These are phyloP conservation scores for Clarias pachynema DNA, from an alignment of 2,797 vertebrate species.

Conservation along the genomic window DNA sequence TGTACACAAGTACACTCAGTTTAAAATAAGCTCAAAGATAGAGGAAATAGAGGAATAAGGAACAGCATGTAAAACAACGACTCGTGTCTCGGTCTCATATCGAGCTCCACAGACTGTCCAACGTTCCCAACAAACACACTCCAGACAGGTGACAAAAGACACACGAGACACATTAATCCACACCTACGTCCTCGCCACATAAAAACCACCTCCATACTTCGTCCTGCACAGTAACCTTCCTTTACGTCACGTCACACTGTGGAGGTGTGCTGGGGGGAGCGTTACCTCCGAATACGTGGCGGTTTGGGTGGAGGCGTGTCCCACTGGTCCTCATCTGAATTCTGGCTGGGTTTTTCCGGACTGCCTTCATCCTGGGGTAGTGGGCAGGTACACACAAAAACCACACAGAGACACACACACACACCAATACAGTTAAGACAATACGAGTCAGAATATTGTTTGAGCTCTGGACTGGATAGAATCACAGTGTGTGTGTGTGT, in stretches of 20 bases:
- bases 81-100: background rate
- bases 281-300: conserved; percentile 89
- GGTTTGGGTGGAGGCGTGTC: conserved; percentile 96
- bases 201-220: background rate
- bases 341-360: conserved; percentile 79
- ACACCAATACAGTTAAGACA: background rate
- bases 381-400: background rate
- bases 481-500: background rate
- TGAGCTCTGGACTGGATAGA: background rate
- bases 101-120: conserved; percentile 20
- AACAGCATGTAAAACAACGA: background rate
- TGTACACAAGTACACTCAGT: background rate
- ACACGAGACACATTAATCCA: background rate
- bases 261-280: background rate
- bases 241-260: background rate
- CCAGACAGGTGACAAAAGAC: background rate
- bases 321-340: conserved; percentile 83
- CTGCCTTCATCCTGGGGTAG: conserved; percentile 83
- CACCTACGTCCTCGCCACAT: background rate
- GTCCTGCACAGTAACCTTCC: background rate
- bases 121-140: background rate
- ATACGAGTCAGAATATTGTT: background rate
- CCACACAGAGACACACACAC: background rate
- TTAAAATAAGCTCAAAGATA: background rate
- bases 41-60: background rate